Evolutionary conservation across 2,888 invertebrate genomes (phyloP).

Genomic region (Tryphoninae sp.): DNA sequence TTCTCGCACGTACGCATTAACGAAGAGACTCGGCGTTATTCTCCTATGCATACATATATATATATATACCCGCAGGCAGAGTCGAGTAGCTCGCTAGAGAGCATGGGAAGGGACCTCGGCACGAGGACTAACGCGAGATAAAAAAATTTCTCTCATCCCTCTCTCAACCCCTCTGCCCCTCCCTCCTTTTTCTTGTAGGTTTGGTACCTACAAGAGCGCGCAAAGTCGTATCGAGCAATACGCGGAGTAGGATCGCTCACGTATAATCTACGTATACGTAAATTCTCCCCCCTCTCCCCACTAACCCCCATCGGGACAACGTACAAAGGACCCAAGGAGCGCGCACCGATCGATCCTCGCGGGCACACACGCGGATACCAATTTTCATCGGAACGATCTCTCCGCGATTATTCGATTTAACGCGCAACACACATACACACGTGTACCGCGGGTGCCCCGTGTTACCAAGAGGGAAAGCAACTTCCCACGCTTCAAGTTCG

Average conservation of each 20-base stretch:
- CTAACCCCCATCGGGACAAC: neutral
- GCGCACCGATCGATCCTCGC: slow-evolving; percentile 52
- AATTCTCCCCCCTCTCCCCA: slow-evolving; percentile 27
- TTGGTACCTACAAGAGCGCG: neutral
- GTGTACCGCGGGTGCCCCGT: slow-evolving; percentile 25
- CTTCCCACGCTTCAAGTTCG: slow-evolving; percentile 56
- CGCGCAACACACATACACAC: slow-evolving; percentile 22
- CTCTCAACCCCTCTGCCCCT: neutral
- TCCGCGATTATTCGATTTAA: slow-evolving; percentile 58
- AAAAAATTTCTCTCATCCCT: slow-evolving; percentile 18
- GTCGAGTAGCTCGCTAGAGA: neutral
- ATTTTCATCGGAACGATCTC: slow-evolving; percentile 54
- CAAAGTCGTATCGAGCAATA: slow-evolving; percentile 20
- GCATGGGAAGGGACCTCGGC: slow-evolving; percentile 43
- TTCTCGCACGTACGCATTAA: slow-evolving; percentile 64
- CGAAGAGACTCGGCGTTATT: slow-evolving; percentile 10
- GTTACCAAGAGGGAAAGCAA: slow-evolving; percentile 58
- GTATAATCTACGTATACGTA: slow-evolving; percentile 45
- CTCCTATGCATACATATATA: neutral
- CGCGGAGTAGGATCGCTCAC: slow-evolving; percentile 20
- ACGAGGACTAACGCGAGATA: slow-evolving; percentile 3
- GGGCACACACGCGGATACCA: slow-evolving; percentile 58
- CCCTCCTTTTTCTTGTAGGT: neutral
- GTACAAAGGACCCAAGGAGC: slow-evolving; percentile 23
- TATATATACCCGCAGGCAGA: neutral